Evolutionary conservation across 2,797 vertebrate genomes (phyloP).

Genomic region (Arnoldichthys spilopterus): DNA sequence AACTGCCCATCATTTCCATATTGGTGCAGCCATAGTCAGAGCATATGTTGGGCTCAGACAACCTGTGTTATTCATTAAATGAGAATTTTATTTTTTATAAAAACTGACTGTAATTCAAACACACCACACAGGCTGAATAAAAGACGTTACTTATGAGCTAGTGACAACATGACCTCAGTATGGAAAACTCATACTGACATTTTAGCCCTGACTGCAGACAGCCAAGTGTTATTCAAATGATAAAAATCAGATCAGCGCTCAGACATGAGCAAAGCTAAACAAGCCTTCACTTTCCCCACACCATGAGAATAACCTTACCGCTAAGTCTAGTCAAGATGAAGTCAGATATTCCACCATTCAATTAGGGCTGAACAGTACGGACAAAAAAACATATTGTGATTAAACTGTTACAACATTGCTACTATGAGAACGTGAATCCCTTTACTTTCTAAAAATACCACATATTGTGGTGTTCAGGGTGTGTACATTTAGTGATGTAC

Average conservation of each 20-base stretch:
- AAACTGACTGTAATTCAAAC: no score
- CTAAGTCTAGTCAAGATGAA: neutral
- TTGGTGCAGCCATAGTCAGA: no score
- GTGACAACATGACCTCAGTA: neutral
- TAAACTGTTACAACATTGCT: no score
- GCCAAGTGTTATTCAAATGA: conserved; percentile 6
- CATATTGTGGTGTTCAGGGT: neutral
- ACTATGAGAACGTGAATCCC: no score
- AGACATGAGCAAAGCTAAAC: neutral
- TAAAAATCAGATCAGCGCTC: conserved; percentile 12
- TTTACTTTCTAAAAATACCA: neutral
- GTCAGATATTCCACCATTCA: neutral
- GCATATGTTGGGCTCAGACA: no score
- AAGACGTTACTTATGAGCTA: neutral
- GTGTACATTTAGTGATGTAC: no score
- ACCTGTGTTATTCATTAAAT: no score
- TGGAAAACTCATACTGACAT: neutral
- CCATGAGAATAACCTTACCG: neutral
- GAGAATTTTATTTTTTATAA: no score
- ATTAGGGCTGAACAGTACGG: neutral
- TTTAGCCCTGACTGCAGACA: neutral
- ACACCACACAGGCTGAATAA: no score
- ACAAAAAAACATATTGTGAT: no score
- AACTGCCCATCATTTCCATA: no score
- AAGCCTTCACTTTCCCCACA: neutral